Conservation (phyloP, 2,888 invertebrate genomes). For the Sphaeridia pumilis region DNA sequence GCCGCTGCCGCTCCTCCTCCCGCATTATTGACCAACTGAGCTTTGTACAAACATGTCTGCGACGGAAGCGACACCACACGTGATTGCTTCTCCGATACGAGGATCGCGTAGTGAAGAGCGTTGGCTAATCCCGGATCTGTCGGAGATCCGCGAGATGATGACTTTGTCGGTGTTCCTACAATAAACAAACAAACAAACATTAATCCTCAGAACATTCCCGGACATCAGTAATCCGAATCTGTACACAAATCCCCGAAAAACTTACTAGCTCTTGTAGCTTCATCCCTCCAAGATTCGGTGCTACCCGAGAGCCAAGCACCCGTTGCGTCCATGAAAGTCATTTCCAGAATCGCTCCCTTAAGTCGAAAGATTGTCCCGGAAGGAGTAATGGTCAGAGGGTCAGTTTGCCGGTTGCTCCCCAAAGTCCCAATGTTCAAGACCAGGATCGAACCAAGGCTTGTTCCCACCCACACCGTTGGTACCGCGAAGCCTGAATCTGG, state of each 20-base stretch:
- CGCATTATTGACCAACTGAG: constrained; percentile 46
- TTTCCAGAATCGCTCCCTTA: constrained; percentile 84
- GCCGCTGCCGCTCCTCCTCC: too few species aligned
- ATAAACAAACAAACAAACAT: too few species aligned
- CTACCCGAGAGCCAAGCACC: constrained; percentile 83
- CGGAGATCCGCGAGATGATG: constrained; percentile 39
- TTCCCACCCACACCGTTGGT: constrained; percentile 96
- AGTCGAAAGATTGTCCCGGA: constrained; percentile 87
- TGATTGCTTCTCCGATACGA: constrained; percentile 90
- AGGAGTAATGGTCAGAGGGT: constrained; percentile 76
- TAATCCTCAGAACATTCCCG: too few species aligned
- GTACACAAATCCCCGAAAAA: too few species aligned
- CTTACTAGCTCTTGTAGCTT: constrained; percentile 44
- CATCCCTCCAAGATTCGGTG: constrained; percentile 72
- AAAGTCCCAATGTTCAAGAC: constrained; percentile 78
- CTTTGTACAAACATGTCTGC: constrained; percentile 85
- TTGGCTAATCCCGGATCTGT: constrained; percentile 39
- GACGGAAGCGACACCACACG: constrained; percentile 87
- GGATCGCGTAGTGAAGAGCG: constrained; percentile 84
- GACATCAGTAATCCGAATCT: too few species aligned
- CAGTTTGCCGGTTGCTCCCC: constrained; percentile 65
- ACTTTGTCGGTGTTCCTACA: constrained; percentile 40
- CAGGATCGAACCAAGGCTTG: constrained; percentile 89
- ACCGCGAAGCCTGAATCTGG: constrained; percentile 64
- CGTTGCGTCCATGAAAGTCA: constrained; percentile 92